Base-by-base conservation (phyloP, 1,140 invertebrate species). In the Thaumetopoea pityocampa region DNA sequence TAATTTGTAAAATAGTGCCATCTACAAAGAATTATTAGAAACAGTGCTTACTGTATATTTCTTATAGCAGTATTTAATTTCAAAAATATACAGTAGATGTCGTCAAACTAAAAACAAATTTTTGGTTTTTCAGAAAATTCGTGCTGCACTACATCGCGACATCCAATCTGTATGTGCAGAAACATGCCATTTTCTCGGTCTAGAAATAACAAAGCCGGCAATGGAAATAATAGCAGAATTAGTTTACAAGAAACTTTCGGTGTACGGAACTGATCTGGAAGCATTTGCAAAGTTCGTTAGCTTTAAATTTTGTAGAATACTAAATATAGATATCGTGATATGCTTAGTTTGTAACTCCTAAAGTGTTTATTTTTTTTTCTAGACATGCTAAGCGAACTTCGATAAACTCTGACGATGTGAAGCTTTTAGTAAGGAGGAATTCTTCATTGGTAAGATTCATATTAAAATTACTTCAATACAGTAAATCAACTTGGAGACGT, bases 341-440 rank as follows among this genome's bases (percentile, higher is more conserved):
- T 43, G 9, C 5, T 17, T n/a, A 2, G 9, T 0, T 34, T 22
- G 22, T 16, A 11, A 11, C 3, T 32, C n/a, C 14, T n/a, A 6
- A 9, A 29, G 3, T 29, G 3, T 14, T 14, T 29, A 12, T 29
- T 29, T 34, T 16, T 41, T 9, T 10, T 54, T 45, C 0, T 43
- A 89, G 88, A 43, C 88, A 89, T 51, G 87, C 85, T 0, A 88
- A 87, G 63, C 72, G 88, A 16, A 65, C 80, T 9, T 85, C 77
- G 2, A 72, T 88, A 11, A 88, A 81, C 45, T 29, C 66, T 1
- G 87, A 88, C 17, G 87, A 88, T 60, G 84, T 88, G 0, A 88
- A 87, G 64, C 59, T 89, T 5, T 50, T 88, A 14, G 83, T 81
- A 2, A 57, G 87, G 51, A 72, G 84, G 48, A 88, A 88, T 60